Percentiles rank a stretch among this genome's conserved stretches.
These are phyloP conservation scores for Bombylius discolor DNA, from an alignment of 2,888 invertebrate genomes.

Conservation along the genomic window DNA sequence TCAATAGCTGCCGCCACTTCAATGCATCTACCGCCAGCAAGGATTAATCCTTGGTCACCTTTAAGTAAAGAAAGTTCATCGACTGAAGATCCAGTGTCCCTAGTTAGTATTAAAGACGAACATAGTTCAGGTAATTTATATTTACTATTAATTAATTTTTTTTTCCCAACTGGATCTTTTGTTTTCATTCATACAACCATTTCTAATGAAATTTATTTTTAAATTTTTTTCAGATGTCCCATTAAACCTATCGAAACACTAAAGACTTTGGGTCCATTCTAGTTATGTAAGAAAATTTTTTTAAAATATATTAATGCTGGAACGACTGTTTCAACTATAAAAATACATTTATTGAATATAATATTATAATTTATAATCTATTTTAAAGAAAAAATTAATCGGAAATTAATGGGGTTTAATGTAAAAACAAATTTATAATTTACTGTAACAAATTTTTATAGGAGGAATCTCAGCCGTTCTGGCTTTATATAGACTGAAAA, in stretches of 20 bases:
- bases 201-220: constrained; percentile 1
- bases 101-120: constrained; percentile 36
- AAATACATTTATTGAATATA: constrained; percentile 6
- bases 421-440: constrained; percentile 11
- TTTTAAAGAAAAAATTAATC: neutral
- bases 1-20: constrained; percentile 19
- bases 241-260: constrained; percentile 79
- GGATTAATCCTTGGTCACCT: constrained; percentile 7
- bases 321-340: constrained; percentile 9
- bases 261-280: constrained; percentile 22
- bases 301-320: constrained; percentile 2
- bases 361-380: constrained; percentile 5
- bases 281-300: constrained; percentile 20
- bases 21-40: constrained; percentile 16
- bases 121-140: constrained; percentile 33
- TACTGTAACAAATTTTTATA: constrained; percentile 20
- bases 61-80: constrained; percentile 9
- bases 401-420: constrained; percentile 5
- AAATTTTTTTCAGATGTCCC: constrained; percentile 58
- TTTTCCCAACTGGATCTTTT: neutral
- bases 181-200: neutral
- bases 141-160: neutral
- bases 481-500: constrained; percentile 22
- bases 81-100: constrained; percentile 24
- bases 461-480: constrained; percentile 30